Evolutionary conservation across 53 echinoderm and acorn worm genomes (phyloP).

Genomic region (Astropecten irregularis): DNA sequence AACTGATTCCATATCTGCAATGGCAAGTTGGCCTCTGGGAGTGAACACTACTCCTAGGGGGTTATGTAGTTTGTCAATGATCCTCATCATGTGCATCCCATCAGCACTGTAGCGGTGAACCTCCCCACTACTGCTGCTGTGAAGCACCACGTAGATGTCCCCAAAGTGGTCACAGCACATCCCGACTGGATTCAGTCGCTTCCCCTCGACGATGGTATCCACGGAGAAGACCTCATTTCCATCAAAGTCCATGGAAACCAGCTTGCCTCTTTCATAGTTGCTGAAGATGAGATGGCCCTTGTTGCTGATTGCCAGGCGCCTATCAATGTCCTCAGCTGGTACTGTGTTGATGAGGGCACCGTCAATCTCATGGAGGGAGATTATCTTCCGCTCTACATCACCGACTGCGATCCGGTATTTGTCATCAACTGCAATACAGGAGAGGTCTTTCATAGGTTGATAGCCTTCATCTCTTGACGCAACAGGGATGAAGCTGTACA

Average conservation of each 20-base stretch:
- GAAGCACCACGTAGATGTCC: constrained; percentile 9
- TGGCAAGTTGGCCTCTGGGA: constrained; percentile 17
- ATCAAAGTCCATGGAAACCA: constrained; percentile 21
- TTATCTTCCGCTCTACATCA: background rate
- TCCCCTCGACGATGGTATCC: constrained; percentile 8
- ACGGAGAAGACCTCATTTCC: constrained; percentile 11
- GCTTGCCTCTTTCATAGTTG: constrained; percentile 4
- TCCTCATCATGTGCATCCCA: background rate
- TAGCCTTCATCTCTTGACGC: background rate
- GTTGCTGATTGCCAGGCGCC: constrained; percentile 20
- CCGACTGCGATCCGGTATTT: constrained; percentile 28
- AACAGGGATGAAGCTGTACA: background rate
- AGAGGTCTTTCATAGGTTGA: background rate
- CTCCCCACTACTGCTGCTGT: background rate
- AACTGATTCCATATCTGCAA: constrained; percentile 22
- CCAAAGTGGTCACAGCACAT: constrained; percentile 42
- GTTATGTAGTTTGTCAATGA: background rate
- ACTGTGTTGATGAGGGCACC: background rate
- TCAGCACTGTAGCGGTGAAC: constrained; percentile 21
- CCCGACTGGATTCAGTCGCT: background rate
- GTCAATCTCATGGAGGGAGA: constrained; percentile 19
- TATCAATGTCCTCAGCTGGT: background rate
- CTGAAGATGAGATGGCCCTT: constrained; percentile 27
- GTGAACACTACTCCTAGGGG: constrained; percentile 22
- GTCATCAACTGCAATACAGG: constrained; percentile 23